Evolutionary conservation across 2,797 vertebrate species (phyloP).

Genomic region (Natrix natrix): DNA sequence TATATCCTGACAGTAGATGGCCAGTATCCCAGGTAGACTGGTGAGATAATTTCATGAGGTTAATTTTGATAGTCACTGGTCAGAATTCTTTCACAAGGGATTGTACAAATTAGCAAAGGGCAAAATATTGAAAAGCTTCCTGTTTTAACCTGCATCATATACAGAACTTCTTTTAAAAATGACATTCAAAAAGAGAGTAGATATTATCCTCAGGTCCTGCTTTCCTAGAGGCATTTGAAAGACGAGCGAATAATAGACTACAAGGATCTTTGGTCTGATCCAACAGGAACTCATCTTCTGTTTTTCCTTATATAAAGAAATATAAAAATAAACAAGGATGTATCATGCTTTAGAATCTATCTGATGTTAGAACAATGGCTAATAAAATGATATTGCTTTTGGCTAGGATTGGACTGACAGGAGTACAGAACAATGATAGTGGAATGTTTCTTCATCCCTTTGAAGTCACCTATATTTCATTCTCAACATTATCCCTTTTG

Average conservation of each 20-base stretch:
- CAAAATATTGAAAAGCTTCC: background rate
- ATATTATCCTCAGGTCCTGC: background rate
- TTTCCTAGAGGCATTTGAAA: background rate
- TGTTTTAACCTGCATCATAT: background rate
- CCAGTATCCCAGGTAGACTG: background rate
- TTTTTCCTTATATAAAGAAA: background rate
- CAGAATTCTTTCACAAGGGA: background rate
- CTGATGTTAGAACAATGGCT: background rate
- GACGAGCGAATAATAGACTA: background rate
- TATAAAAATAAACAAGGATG: background rate
- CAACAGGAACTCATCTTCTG: background rate
- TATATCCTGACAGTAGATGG: background rate
- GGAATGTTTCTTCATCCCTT: background rate
- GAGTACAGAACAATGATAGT: background rate
- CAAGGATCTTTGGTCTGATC: background rate
- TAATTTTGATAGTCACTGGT: background rate
- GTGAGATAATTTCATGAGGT: background rate
- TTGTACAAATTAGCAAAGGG: background rate
- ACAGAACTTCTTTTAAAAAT: background rate
- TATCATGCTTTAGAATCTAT: background rate
- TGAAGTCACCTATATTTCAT: slow-evolving; percentile 3
- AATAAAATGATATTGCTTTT: background rate
- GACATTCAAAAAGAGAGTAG: background rate
- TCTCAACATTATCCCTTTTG: slow-evolving; percentile 1
- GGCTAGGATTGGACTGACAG: background rate